Evolutionary conservation across 2,888 invertebrate species (phyloP).

Genomic region (Pycnomerus fuliginosus): DNA sequence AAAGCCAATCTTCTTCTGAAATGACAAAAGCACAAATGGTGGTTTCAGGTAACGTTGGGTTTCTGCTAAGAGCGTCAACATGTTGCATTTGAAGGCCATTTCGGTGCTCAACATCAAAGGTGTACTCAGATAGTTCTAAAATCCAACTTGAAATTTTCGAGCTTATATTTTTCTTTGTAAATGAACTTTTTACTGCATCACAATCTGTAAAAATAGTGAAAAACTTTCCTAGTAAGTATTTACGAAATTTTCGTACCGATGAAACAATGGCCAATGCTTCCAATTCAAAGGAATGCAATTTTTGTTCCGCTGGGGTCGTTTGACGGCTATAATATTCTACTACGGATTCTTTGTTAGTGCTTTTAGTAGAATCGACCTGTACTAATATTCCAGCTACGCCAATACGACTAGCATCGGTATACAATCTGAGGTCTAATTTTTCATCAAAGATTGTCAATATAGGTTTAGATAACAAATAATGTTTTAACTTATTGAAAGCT

Average conservation of each 20-base stretch:
- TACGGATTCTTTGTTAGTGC: slow-evolving; percentile 19
- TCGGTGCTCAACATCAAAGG: slow-evolving; percentile 22
- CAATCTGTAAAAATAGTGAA: slow-evolving; percentile 32
- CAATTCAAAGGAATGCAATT: slow-evolving; percentile 27
- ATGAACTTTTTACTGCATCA: slow-evolving; percentile 25
- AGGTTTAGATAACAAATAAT: slow-evolving; percentile 20
- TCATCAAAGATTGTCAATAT: slow-evolving; percentile 29
- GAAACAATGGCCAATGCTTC: slow-evolving; percentile 31
- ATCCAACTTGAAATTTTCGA: slow-evolving; percentile 30
- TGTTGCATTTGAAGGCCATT: slow-evolving; percentile 25
- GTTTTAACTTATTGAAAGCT: slow-evolving; percentile 24
- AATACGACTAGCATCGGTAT: slow-evolving; percentile 34
- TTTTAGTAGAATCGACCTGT: no score
- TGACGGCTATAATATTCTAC: slow-evolving; percentile 37
- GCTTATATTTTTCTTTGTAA: slow-evolving; percentile 27
- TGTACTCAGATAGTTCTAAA: slow-evolving; percentile 28
- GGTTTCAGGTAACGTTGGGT: slow-evolving; percentile 14
- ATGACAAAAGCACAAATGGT: slow-evolving; percentile 1
- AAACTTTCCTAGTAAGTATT: no score
- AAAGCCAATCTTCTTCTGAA: slow-evolving; percentile 19
- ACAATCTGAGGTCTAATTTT: slow-evolving; percentile 11
- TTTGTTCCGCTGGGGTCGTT: slow-evolving; percentile 33
- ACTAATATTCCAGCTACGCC: slow-evolving; percentile 33
- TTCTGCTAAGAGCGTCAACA: slow-evolving; percentile 26
- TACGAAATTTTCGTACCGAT: no score